phyloP scores from a whole-genome alignment of 2,113 vertebrate species.

The Lophura nycthemera region DNA sequence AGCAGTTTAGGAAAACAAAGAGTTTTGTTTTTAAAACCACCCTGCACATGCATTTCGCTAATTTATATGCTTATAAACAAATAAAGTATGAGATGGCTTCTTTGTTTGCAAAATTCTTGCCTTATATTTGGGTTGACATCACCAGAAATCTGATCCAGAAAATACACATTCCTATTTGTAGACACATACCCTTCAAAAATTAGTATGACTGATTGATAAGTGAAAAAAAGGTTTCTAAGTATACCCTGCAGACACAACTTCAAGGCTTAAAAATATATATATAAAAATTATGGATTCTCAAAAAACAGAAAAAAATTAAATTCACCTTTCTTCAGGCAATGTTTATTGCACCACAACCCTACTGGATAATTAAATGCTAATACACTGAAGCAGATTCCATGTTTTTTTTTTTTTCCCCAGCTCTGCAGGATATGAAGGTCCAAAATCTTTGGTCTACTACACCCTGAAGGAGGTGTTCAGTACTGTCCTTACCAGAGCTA shows the following conservation, averaged over 20 bases:
- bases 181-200: background rate
- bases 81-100: background rate
- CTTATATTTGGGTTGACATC: background rate
- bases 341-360: background rate
- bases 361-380: background rate
- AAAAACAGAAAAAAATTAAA: background rate
- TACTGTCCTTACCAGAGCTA: background rate
- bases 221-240: background rate
- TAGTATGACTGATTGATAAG: background rate
- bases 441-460: background rate
- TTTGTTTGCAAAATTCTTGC: background rate
- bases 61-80: background rate
- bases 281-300: background rate
- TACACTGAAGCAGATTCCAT: background rate
- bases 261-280: background rate
- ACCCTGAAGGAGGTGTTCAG: rapidly evolving
- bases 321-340: background rate
- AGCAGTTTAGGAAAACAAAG: rapidly evolving
- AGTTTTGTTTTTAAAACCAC: background rate
- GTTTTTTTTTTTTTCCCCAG: background rate
- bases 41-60: background rate
- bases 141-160: background rate
- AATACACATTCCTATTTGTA: background rate
- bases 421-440: background rate
- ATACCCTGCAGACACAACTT: background rate